Base-by-base conservation (phyloP, 2,888 invertebrate species). In the Coenonympha arcania region DNA sequence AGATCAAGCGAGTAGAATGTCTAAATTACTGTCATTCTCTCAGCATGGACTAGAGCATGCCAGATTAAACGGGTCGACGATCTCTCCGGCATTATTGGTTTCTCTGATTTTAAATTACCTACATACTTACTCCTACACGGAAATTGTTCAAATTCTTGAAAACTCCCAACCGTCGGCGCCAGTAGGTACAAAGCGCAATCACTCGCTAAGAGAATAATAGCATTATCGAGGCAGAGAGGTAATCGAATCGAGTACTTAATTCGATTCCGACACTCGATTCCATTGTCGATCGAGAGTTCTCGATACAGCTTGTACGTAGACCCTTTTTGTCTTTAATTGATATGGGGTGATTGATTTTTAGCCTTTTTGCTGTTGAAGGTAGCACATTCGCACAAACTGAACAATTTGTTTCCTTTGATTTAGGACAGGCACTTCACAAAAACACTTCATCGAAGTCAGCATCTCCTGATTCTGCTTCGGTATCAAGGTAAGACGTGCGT, bases 241-340 rank as follows among this genome's bases (percentile, higher is more conserved):
- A 49, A 57, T 59, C 55, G 56, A 53, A 64, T 65, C 60, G 62
- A 68, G 68, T 60, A 61, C 50, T 61, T 68, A 66, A 68, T 68
- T 64, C 61, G 65, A 66, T 66, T 63, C 60, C 45, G 45, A 53
- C 56, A 49, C 55, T 56, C 52, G 56, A 51, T 54, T 51, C 55
- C 43, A 55, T 57, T 59, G 57, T 55, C 20, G 33, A 19, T 49
- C 43, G 48, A 57, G 52, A 37, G 56, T 54, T 50, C 51, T 54
- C 58, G 52, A 57, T 57, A 34, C 22, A 24, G 45, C 26, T 33
- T 22, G 42, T 50, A 50, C n/a, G n/a, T n/a, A n/a, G n/a, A 36
- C 48, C 44, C 48, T 52, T 52, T 40, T 37, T 34, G 45, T 20
- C 22, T 30, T 11, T 45, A 31, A 34, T 41, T 46, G 26, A 37